A percentile compares a stretch with the other conserved stretches of the same genome.
These are phyloP conservation scores for Epinotia bilunana DNA, from an alignment of 2,888 invertebrate genomes.

Conservation along the genomic window DNA sequence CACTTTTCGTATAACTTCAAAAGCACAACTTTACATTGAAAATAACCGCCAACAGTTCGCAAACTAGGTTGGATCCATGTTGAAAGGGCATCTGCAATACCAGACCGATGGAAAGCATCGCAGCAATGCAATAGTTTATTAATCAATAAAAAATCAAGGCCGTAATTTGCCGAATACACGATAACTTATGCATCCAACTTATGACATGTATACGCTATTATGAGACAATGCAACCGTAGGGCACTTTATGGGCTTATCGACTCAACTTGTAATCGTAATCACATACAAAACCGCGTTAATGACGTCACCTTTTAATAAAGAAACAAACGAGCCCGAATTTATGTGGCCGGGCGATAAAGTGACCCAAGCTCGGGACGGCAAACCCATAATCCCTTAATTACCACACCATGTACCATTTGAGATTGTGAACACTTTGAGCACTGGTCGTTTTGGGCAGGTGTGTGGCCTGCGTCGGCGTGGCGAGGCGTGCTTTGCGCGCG, in stretches of 20 bases:
- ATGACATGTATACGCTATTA: conserved; percentile 52
- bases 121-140: conserved; percentile 57
- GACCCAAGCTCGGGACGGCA: conserved; percentile 67
- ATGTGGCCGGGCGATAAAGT: conserved; percentile 69
- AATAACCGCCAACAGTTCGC: conserved; percentile 24
- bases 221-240: conserved; percentile 73
- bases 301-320: conserved; percentile 82
- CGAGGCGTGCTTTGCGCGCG: conserved; percentile 59
- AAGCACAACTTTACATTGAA: conserved; percentile 23
- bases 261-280: conserved; percentile 50
- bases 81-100: conserved; percentile 36
- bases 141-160: conserved; percentile 69
- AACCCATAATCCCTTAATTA: conserved; percentile 76
- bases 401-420: conserved; percentile 61
- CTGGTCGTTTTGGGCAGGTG: conserved; percentile 48
- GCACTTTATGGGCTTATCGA: conserved; percentile 38
- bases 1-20: conserved; percentile 28
- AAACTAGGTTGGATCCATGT: conserved; percentile 34
- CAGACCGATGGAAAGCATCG: conserved; percentile 41
- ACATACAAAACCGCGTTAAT: conserved; percentile 64
- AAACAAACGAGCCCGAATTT: conserved; percentile 72
- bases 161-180: conserved; percentile 53
- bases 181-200: conserved; percentile 48
- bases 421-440: conserved; percentile 56
- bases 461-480: conserved; percentile 49